These are phyloP conservation scores for Odocoileus hemionus DNA, from an alignment of 2,113 vertebrate species.

Conservation along the genomic window DNA sequence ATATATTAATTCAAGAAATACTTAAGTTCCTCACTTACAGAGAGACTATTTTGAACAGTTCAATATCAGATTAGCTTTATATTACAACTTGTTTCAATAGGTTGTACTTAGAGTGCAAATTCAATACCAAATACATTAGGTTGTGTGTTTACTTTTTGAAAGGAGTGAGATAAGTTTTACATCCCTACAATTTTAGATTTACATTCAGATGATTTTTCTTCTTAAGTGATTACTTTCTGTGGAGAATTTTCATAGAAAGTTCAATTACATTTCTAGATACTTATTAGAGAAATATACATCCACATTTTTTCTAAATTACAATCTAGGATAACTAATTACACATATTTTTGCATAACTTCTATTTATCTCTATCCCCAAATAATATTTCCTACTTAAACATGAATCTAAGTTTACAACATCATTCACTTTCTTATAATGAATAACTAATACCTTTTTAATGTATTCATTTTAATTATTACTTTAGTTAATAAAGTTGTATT, in stretches of 20 bases:
- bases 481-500: neutral
- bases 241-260: neutral
- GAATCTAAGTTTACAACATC: neutral
- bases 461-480: neutral
- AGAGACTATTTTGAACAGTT: neutral
- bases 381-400: neutral
- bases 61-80: neutral
- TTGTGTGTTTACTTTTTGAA: neutral
- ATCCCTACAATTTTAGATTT: neutral
- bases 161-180: neutral
- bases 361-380: neutral
- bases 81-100: neutral
- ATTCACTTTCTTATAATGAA: neutral
- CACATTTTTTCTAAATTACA: neutral
- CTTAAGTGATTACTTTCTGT: neutral
- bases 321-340: neutral
- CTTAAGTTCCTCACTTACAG: neutral
- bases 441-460: neutral
- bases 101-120: neutral
- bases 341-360: neutral
- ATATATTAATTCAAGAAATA: neutral
- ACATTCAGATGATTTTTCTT: neutral
- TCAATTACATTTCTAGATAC: neutral
- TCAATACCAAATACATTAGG: neutral
- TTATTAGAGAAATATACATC: neutral